phyloP scores from a whole-genome alignment of 2,113 vertebrate species.

The Trachemys scripta region DNA sequence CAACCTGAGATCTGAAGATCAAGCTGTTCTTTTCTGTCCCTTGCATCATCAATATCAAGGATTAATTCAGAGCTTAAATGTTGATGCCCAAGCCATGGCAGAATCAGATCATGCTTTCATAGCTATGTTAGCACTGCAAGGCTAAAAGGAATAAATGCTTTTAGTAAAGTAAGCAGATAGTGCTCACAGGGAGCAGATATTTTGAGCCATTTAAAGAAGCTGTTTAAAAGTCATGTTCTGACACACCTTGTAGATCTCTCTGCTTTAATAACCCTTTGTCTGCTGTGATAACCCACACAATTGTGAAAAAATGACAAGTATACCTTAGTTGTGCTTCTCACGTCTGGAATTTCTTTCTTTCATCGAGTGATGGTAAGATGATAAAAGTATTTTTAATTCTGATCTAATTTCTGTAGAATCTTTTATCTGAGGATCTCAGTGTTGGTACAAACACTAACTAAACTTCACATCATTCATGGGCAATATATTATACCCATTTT shows the following conservation, averaged over 20 bases:
- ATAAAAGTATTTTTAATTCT: not conserved
- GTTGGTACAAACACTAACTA: not conserved
- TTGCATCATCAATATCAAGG: not conserved
- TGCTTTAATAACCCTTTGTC: not conserved
- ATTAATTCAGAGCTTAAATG: not conserved
- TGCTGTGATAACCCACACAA: not conserved
- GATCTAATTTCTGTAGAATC: not conserved
- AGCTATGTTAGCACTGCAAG: not conserved
- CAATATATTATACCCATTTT: not conserved
- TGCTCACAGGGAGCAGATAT: not conserved
- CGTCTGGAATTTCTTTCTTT: not conserved
- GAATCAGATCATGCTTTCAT: not conserved
- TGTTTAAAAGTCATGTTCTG: not conserved
- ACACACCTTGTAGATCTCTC: not conserved
- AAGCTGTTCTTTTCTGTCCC: not conserved
- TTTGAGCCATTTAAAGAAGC: not conserved
- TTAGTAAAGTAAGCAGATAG: not conserved
- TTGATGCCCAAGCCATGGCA: not conserved
- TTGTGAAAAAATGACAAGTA: not conserved
- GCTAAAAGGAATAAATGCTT: no score
- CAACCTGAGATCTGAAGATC: not conserved
- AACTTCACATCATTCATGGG: rapidly evolving
- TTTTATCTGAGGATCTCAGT: not conserved
- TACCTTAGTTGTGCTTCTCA: not conserved
- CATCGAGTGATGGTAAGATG: not conserved